phyloP scores from a whole-genome alignment of 2,888 invertebrate genomes.

The Ferdinandea cuprea region DNA sequence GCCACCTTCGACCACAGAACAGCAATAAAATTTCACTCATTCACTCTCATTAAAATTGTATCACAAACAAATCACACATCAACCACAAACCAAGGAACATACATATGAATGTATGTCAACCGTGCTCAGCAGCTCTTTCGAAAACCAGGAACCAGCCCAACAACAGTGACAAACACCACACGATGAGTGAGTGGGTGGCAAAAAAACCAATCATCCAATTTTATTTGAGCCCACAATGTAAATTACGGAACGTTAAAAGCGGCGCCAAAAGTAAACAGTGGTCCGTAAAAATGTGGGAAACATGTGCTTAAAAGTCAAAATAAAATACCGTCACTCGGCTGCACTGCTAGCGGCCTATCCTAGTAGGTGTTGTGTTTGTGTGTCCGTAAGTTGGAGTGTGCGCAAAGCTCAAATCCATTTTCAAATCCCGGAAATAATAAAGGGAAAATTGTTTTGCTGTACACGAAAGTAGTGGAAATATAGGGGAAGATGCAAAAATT shows the following conservation, averaged over 20 bases:
- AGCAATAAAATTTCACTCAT: conserved; percentile 62
- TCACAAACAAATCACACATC: conserved; percentile 44
- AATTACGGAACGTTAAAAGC: conserved; percentile 43
- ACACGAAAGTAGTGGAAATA: not conserved
- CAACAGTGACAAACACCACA: not conserved
- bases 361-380: conserved; percentile 1
- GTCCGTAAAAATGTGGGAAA: conserved; percentile 29
- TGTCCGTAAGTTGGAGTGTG: not conserved
- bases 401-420: conserved; percentile 31
- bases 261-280: conserved; percentile 57
- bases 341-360: conserved; percentile 22
- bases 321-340: conserved; percentile 29
- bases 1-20: no score
- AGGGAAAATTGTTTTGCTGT: conserved; percentile 25
- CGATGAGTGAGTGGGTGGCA: not conserved
- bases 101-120: conserved; percentile 45
- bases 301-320: conserved; percentile 66
- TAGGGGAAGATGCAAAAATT: no score
- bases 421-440: conserved; percentile 3
- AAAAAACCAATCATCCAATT: conserved; percentile 36
- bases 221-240: conserved; percentile 28
- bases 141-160: conserved; percentile 17
- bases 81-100: conserved; percentile 40
- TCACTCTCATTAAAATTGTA: conserved; percentile 63
- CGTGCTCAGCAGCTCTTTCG: conserved; percentile 25